Conservation (phyloP, 2,797 vertebrate genomes). For the Geranospiza caerulescens region DNA sequence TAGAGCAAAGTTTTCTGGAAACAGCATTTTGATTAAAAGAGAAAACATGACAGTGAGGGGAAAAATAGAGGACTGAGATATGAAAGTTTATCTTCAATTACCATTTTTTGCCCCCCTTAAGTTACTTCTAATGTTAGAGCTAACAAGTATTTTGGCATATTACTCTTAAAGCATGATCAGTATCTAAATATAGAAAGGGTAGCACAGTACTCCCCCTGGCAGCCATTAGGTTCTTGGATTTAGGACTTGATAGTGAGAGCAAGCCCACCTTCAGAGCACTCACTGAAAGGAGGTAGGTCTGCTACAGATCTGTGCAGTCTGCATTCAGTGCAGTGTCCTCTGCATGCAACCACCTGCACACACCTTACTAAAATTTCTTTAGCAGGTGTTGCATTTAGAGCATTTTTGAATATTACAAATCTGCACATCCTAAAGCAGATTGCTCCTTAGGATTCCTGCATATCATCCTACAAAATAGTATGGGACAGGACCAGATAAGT, state of each 20-base stretch:
- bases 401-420: background rate
- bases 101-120: background rate
- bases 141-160: background rate
- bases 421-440: background rate
- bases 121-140: background rate
- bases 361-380: background rate
- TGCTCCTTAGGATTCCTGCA: background rate
- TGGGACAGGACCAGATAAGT: background rate
- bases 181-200: background rate
- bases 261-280: background rate
- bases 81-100: background rate
- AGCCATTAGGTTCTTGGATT: background rate
- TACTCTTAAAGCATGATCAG: background rate
- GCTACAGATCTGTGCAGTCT: background rate
- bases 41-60: background rate
- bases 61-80: accelerated
- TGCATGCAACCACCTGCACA: background rate
- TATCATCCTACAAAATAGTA: background rate
- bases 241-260: background rate
- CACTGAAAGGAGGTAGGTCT: background rate
- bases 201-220: background rate
- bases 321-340: background rate
- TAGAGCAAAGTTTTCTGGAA: background rate
- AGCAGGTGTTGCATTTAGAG: background rate
- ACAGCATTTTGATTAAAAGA: background rate